Evolutionary conservation across 2,113 vertebrate genomes (phyloP), one percentile per base, ranked within the genome.

Genomic region (Xiphias gladius): DNA sequence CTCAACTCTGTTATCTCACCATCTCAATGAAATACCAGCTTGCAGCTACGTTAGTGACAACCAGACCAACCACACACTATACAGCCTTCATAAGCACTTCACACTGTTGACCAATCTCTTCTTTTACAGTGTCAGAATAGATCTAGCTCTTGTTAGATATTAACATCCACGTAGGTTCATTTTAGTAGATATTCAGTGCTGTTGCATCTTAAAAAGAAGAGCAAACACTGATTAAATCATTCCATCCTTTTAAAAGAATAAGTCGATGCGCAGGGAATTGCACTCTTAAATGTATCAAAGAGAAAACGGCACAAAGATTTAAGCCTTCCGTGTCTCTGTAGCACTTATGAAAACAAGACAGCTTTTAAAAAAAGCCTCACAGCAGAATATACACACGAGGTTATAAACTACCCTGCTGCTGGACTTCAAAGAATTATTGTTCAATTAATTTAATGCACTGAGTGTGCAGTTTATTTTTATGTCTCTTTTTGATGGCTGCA

Each of bases 181-280:
- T 77, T 69, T 17, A 55, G 68, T 24, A 59, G 48, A 8, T 43
- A 11, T 12, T 52, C 32, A 20, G 3, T 73, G 43, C 41, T 16
- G 26, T 28, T 77, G 24, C 50, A 62, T 8, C 14, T 63, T 32
- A 37, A 37, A 63, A 82, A 66, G 30, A 63, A 79, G 62, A 24
- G 6, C 3, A 20, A 41, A 50, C 10, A n/a, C 35, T 6, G 17
- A 41, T 54, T 9, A 2, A 11, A 48, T 58, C 85, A 86, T 86
- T 84, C 86, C 79, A 26, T 35, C 7, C 5, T 73, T 73, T 70
- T 17, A 4, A 37, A 72, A 52, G 17, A 43, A 14, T 20, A 26
- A 3, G 11, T 22, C 20, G 0, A 50, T 41, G 0, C 22, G 24
- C 32, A 58, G 16, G 26, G 28, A 52, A 63, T 5, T 32, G 20